Base-by-base conservation (phyloP, 2,888 invertebrate genomes). In the Biston betularia region DNA sequence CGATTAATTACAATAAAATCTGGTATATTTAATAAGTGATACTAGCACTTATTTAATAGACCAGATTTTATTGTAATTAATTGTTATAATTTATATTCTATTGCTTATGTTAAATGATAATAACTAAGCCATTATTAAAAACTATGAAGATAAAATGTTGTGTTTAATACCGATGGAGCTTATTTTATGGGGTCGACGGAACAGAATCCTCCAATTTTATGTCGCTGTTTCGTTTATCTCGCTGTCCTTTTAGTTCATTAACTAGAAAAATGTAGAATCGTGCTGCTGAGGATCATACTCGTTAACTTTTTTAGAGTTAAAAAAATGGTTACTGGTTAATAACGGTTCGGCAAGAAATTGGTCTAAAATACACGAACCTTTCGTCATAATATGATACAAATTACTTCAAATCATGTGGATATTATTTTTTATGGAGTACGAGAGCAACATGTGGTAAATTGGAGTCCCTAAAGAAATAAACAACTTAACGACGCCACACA, bases 371-470 rank as follows among this genome's bases (percentile, higher is more conserved):
- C 87, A 91, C 87, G 87, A 84, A 87, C 85, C 87, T 89, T 87
- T 88, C 89, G 85, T 89, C 89, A 88, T 89, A 90, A 89, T 87
- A 79, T 80, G 80, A 75, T 84, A 89, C 87, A 92, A 92, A 92
- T 92, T 93, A 90, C 90, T 82, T 88, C 86, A 87, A 90, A 92
- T 90, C 86, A 88, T 90, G 88, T 92, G 87, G 89, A 88, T 89
- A 90, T 88, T 85, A 88, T 88, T 90, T 91, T 92, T 91, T 91
- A 88, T 81, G 73, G 67, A 71, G 76, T 77, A 80, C 74, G 71
- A 83, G 83, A 87, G 80, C 85, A 85, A 85, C 93, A 93, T 92
- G 89, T 92, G 93, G 90, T 92, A 90, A 92, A 92, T 93, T 92
- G 85, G 86, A 85, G 87, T 83, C 86, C 86, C 88, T 87, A 86